A percentile compares a stretch with the other conserved stretches of the same genome.
phyloP scores from a whole-genome alignment of 2,888 invertebrate species.

The Pandemis cinnamomeana region DNA sequence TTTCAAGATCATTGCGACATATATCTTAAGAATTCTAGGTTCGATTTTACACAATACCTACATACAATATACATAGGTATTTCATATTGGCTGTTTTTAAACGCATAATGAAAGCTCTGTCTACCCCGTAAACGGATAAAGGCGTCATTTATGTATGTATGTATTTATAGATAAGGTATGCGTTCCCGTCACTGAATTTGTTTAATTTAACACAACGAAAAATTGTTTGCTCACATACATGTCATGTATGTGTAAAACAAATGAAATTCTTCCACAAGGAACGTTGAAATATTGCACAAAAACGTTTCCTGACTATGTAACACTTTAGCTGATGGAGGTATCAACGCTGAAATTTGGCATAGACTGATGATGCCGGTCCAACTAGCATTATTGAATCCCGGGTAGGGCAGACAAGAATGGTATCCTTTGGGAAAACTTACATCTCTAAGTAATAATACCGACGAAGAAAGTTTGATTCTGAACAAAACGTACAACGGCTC shows the following conservation, averaged over 20 bases:
- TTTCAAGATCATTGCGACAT: too few species aligned
- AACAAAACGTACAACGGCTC: neutral
- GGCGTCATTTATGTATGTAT: too few species aligned
- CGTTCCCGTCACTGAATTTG: too few species aligned
- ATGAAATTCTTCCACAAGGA: neutral
- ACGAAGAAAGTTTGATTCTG: neutral
- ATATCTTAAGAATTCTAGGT: too few species aligned
- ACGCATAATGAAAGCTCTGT: too few species aligned
- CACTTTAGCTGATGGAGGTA: conserved; percentile 36
- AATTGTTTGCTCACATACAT: neutral
- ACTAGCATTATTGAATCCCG: conserved; percentile 34
- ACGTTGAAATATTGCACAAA: conserved; percentile 6
- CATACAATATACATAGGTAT: too few species aligned
- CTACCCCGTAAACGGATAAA: too few species aligned
- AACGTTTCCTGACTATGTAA: conserved; percentile 13
- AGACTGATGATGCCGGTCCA: conserved; percentile 32
- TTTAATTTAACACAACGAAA: neutral
- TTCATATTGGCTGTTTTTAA: too few species aligned
- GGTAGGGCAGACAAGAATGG: conserved; percentile 18
- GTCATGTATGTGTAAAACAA: neutral
- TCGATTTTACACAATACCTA: too few species aligned
- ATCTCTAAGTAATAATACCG: conserved; percentile 8
- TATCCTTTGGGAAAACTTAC: conserved; percentile 30
- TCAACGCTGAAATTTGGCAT: conserved; percentile 29
- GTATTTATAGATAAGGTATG: too few species aligned